Evolutionary conservation across 2,888 invertebrate species (phyloP).

Genomic region (Xestia ashworthii): DNA sequence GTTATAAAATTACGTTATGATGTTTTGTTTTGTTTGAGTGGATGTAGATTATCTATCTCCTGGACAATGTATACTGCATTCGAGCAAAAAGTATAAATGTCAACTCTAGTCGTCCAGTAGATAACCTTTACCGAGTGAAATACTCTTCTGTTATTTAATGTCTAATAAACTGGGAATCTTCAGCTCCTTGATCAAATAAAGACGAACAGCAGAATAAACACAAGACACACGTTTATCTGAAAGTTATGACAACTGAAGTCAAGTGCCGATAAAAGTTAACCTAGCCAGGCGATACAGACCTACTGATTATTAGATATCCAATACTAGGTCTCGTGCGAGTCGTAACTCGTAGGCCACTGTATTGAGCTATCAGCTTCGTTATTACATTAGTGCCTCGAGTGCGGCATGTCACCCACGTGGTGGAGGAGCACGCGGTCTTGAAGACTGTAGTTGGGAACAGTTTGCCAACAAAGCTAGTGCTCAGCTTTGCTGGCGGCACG

Average conservation of each 20-base stretch:
- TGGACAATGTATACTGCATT: not conserved
- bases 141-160: not conserved
- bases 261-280: constrained; percentile 28
- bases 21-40: constrained; percentile 12
- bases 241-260: constrained; percentile 40
- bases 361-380: constrained; percentile 38
- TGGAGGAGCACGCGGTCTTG: constrained; percentile 72
- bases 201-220: constrained; percentile 12
- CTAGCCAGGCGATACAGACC: not conserved
- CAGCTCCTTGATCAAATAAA: constrained; percentile 23
- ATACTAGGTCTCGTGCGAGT: constrained; percentile 11
- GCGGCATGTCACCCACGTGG: constrained; percentile 61
- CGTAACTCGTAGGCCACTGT: constrained; percentile 11
- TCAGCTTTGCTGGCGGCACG: constrained; percentile 81
- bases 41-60: not conserved
- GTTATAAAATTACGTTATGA: constrained; percentile 2
- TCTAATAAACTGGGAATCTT: not conserved
- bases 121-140: not conserved
- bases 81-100: not conserved
- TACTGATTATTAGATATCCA: constrained; percentile 40
- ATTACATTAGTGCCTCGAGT: constrained; percentile 53
- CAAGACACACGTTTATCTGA: constrained; percentile 32
- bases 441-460: constrained; percentile 79
- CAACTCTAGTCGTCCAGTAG: not conserved
- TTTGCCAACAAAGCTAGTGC: constrained; percentile 85